Base-by-base conservation (phyloP, 2,113 vertebrate species). In the Oreotragus oreotragus region DNA sequence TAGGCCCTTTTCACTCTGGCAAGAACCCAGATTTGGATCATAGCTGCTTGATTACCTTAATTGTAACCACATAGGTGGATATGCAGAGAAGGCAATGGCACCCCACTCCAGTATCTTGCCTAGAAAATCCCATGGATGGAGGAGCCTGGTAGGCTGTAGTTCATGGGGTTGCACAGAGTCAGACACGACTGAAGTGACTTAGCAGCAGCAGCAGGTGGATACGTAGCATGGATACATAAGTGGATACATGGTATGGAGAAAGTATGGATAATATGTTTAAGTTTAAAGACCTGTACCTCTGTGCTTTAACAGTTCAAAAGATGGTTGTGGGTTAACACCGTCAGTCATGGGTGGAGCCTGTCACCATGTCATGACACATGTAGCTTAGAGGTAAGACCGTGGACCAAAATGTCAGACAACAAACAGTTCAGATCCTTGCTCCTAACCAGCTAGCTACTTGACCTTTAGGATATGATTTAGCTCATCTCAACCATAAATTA, bases 311-410 rank as follows among this genome's bases (percentile, higher is more conserved):
- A 15, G 36, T 84, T 27, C 57, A 1, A 2, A 43, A 7, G 43
- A 2, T 49, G 85, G 25, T 57, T 76, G 58, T 43, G 73, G 21
- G 21, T 58, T 43, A 43, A 30, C 39, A 16, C 39, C 0, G 0
- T 6, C 2, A 0, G 2, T 4, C 7, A 0, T 4, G 87, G 55
- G 21, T 0, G 30, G 39, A 58, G 49, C 47, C 7, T 5, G 4
- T 64, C n/a, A 43, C 8, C 5, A 0, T 36, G 12, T 90, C 47
- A 33, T 10, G 66, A 85, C 33, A 39, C 43, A 1, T 1, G 30
- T 5, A 8, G 80, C 79, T 95, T 4, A 30, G 81, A 90, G 88
- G 76, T 62, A 66, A 96, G 39, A 81, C 33, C 5, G 0, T 30
- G 85, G 19, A 12, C 62, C 45, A 21, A 16, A 77, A 73, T 88